A percentile compares a stretch with the other conserved stretches of the same genome.
Evolutionary conservation across 2,797 vertebrate species (phyloP).

Genomic region (Channallabes apus): DNA sequence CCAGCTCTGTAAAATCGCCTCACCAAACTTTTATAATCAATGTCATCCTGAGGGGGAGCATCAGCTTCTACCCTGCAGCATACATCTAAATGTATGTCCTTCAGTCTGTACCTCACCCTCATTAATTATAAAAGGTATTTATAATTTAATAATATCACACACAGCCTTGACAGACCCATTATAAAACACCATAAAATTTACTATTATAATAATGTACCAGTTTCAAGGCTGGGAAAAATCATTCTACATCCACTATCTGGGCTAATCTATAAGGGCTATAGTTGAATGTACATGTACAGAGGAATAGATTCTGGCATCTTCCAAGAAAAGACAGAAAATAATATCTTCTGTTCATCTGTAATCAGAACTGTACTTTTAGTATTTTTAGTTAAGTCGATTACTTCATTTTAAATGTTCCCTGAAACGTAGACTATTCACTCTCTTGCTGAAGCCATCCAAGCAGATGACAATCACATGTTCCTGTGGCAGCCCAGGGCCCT

Average conservation of each 20-base stretch:
- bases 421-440: not conserved
- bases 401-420: not conserved
- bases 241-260: not conserved
- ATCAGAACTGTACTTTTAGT: not conserved
- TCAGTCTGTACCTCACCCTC: not conserved
- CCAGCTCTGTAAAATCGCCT: not conserved
- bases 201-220: not conserved
- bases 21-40: slow-evolving; percentile 4
- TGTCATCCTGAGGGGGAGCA: slow-evolving; percentile 11
- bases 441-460: not conserved
- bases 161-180: slow-evolving; percentile 9
- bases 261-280: not conserved
- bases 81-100: slow-evolving; percentile 5
- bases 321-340: not conserved
- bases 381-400: not conserved
- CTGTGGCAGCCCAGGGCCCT: not conserved
- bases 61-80: not conserved
- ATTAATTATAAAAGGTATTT: slow-evolving; percentile 29
- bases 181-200: slow-evolving; percentile 22
- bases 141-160: slow-evolving; percentile 24
- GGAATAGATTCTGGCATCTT: not conserved
- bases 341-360: not conserved
- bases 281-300: not conserved
- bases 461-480: not conserved
- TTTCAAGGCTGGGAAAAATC: not conserved